A percentile compares a stretch with the other conserved stretches of the same genome.
Conservation (phyloP, 2,113 vertebrate species). For the Chloebia gouldiae region DNA sequence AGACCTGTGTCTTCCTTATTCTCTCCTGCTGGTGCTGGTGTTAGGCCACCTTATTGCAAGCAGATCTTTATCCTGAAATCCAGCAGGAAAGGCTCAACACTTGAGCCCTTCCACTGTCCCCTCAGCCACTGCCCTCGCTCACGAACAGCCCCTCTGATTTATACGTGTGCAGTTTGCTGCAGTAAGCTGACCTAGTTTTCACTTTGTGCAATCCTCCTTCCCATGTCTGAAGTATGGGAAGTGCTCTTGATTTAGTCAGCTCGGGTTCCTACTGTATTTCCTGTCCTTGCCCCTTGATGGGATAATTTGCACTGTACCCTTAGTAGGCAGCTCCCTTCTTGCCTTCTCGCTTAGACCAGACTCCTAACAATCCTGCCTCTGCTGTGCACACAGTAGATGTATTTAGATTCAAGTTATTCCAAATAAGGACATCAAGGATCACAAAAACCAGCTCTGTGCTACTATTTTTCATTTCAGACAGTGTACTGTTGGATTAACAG, state of each 20-base stretch:
- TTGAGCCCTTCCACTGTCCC: background rate
- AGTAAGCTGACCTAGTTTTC: constrained; percentile 18
- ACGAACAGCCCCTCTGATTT: background rate
- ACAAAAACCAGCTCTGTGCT: background rate
- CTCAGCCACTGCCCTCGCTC: background rate
- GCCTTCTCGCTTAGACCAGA: background rate
- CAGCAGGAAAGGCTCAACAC: background rate
- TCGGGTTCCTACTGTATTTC: background rate
- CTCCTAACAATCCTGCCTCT: background rate
- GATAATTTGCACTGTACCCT: background rate
- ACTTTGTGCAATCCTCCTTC: background rate
- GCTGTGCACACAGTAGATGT: background rate
- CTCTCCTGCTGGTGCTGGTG: background rate
- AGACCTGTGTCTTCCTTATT: background rate
- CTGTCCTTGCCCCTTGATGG: background rate
- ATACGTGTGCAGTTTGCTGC: background rate
- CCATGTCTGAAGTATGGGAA: background rate
- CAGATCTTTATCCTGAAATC: background rate
- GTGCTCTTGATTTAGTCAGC: background rate
- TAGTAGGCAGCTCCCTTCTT: background rate
- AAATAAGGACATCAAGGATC: background rate
- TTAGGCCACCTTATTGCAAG: background rate
- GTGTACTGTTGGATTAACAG: background rate
- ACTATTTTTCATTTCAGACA: background rate
- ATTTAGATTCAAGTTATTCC: background rate